Evolutionary conservation across 2,888 invertebrate genomes (phyloP).

Genomic region (Macrosiphum euphorbiae): DNA sequence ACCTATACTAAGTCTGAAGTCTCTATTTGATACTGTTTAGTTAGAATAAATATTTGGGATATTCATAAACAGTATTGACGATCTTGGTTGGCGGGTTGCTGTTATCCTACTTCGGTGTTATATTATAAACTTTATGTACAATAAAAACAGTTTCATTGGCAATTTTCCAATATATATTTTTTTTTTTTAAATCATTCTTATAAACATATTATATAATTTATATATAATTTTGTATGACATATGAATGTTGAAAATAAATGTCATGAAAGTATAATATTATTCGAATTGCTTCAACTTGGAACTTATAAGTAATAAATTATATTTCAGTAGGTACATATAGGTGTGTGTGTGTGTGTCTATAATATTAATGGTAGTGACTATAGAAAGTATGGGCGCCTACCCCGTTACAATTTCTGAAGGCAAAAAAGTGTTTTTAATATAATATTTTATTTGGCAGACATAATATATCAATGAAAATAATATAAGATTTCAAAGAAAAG

Average conservation of each 20-base stretch:
- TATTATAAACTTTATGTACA: constrained; percentile 13
- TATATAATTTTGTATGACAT: neutral
- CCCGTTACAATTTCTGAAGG: neutral
- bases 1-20: neutral
- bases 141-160: constrained; percentile 21
- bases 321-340: neutral
- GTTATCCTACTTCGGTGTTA: neutral
- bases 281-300: neutral
- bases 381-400: neutral
- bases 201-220: constrained; percentile 23
- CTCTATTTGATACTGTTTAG: neutral
- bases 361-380: neutral
- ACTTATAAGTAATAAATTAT: neutral
- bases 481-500: neutral
- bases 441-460: neutral
- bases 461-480: neutral
- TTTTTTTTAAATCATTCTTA: neutral
- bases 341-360: neutral
- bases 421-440: neutral
- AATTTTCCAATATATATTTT: constrained; percentile 11
- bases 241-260: constrained; percentile 13
- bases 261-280: neutral
- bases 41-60: neutral
- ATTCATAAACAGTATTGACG: neutral
- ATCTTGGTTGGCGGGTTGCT: constrained; percentile 6